phyloP scores from a whole-genome alignment of 2,888 invertebrate genomes.

The Chaitophorus viminalis region DNA sequence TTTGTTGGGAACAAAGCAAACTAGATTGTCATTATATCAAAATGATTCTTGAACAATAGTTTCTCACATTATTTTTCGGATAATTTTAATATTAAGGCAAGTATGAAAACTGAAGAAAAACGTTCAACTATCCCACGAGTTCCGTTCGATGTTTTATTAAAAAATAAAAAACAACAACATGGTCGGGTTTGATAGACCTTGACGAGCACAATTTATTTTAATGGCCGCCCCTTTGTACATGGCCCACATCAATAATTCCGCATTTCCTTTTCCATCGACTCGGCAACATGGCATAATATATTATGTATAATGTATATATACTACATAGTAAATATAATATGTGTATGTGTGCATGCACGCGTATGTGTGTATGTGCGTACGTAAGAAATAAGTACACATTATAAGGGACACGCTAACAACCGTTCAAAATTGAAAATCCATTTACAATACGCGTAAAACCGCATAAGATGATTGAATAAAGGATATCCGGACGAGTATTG shows the following conservation, averaged over 20 bases:
- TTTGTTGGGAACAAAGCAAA: background rate
- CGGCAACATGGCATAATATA: constrained; percentile 27
- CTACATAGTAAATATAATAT: too few relatives aligned
- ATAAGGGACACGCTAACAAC: constrained; percentile 34
- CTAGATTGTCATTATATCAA: background rate
- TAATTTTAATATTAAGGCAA: constrained; percentile 3
- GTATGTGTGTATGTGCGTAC: background rate
- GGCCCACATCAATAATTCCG: constrained; percentile 62
- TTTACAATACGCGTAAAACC: constrained; percentile 1
- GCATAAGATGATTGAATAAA: constrained; percentile 34
- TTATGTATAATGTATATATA: too few relatives aligned
- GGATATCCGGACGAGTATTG: constrained; percentile 54
- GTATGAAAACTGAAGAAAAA: constrained; percentile 4
- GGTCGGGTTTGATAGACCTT: constrained; percentile 58
- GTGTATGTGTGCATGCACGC: background rate
- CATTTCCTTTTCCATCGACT: constrained; percentile 49
- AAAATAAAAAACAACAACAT: constrained; percentile 34
- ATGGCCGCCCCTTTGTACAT: constrained; percentile 58
- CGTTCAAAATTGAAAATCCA: constrained; percentile 32
- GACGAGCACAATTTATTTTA: constrained; percentile 61
- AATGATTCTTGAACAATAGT: constrained; percentile 8
- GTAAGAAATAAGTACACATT: background rate
- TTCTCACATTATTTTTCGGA: constrained; percentile 39
- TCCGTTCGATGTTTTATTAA: constrained; percentile 11
- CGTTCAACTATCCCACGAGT: constrained; percentile 46